phyloP scores from a whole-genome alignment of 1,140 invertebrate species.

The Marisa cornuarietis region DNA sequence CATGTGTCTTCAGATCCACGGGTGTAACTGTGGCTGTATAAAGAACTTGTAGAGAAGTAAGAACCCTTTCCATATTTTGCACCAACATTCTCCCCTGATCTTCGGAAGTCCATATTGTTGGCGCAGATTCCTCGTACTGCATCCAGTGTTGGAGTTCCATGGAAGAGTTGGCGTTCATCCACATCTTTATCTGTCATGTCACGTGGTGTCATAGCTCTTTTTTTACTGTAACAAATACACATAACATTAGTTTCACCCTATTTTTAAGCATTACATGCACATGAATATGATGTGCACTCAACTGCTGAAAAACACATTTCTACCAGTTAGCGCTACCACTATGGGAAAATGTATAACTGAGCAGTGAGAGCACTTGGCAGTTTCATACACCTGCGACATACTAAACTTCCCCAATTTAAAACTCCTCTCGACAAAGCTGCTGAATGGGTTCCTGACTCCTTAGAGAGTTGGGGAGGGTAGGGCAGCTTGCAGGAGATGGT shows the following conservation, averaged over 20 bases:
- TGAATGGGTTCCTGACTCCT: neutral
- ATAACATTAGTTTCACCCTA: too few species aligned
- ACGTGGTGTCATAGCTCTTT: conserved; percentile 4
- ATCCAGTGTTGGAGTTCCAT: conserved; percentile 42
- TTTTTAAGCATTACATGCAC: too few species aligned
- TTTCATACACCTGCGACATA: neutral
- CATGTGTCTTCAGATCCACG: neutral
- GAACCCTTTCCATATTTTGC: conserved; percentile 54
- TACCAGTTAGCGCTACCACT: neutral
- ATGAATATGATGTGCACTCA: neutral
- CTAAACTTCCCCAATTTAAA: neutral
- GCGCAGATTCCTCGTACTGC: conserved; percentile 44
- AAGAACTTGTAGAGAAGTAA: conserved; percentile 55
- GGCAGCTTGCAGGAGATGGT: neutral
- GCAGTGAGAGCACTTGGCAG: neutral
- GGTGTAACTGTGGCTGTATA: conserved; percentile 46
- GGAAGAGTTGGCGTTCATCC: conserved; percentile 41
- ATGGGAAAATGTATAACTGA: neutral
- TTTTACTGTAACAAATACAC: neutral
- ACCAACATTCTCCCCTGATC: conserved; percentile 43
- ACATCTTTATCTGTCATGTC: conserved; percentile 14
- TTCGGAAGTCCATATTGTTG: conserved; percentile 51
- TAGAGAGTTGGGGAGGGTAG: neutral
- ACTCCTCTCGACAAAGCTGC: neutral
- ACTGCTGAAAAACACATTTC: neutral